Evolutionary conservation across 1,140 invertebrate species (phyloP).

Genomic region (Pogonognathellus flavescens): DNA sequence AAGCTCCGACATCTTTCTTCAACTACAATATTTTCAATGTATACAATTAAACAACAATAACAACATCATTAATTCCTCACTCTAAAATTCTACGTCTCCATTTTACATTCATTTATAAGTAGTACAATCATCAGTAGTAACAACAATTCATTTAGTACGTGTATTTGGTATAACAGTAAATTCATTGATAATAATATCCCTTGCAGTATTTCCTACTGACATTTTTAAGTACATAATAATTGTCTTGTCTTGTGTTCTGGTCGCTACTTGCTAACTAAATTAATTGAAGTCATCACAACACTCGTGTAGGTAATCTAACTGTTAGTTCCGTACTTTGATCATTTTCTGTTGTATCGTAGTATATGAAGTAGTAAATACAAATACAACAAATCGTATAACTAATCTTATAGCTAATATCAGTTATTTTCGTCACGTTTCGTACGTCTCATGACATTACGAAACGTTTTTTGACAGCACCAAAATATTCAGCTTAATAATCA

Average conservation of each 20-base stretch:
- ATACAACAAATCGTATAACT: conserved; percentile 22
- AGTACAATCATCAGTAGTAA: neutral
- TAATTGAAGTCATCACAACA: conserved; percentile 21
- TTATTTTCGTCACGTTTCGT: neutral
- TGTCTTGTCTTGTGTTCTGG: neutral
- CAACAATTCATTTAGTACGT: neutral
- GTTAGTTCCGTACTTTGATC: neutral
- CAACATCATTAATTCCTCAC: neutral
- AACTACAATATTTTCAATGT: neutral
- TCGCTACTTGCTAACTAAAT: too few relatives aligned
- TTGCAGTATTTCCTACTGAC: neutral
- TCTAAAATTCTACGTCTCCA: neutral
- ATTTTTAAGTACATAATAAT: conserved; percentile 1
- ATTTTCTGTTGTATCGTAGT: neutral
- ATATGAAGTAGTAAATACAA: conserved; percentile 12
- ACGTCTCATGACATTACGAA: conserved; percentile 9
- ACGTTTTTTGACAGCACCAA: conserved; percentile 41
- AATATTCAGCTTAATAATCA: conserved; percentile 42
- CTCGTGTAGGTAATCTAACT: conserved; percentile 6
- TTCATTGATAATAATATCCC: neutral
- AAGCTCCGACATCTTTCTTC: conserved; percentile 26
- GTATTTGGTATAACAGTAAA: neutral
- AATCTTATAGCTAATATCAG: conserved; percentile 23
- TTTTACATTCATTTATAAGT: too few relatives aligned
- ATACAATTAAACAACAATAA: too few relatives aligned